Conservation (phyloP, 1,140 invertebrate species). For the Paramacrobiotus metropolitanus region DNA sequence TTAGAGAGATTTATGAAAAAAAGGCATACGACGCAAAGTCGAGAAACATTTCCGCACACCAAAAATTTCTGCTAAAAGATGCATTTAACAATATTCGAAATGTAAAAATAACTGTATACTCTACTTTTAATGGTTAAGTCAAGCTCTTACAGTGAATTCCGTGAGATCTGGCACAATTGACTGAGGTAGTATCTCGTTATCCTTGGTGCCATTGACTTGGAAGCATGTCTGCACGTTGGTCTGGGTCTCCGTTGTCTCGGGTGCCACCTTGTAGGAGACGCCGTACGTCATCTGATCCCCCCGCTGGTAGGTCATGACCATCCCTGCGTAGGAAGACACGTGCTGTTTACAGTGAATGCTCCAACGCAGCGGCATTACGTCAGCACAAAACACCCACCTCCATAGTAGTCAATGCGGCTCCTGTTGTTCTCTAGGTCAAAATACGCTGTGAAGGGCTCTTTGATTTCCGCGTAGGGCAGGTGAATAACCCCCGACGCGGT, state of each 20-base stretch:
- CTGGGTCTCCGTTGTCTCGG: constrained; percentile 47
- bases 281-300: constrained; percentile 37
- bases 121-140: not conserved
- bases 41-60: too few species aligned
- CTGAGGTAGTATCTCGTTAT: constrained; percentile 39
- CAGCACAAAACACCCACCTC: constrained; percentile 36
- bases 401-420: constrained; percentile 83
- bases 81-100: too few species aligned
- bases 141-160: constrained; percentile 29
- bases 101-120: too few species aligned
- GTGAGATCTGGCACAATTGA: constrained; percentile 53
- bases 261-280: constrained; percentile 54
- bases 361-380: too few species aligned
- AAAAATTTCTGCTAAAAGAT: too few species aligned
- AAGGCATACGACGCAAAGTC: too few species aligned
- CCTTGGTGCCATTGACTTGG: constrained; percentile 48
- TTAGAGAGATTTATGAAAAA: too few species aligned
- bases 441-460: constrained; percentile 60
- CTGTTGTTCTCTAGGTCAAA: constrained; percentile 42
- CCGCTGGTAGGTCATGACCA: constrained; percentile 67
- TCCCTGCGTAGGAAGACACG: constrained; percentile 30
- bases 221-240: constrained; percentile 52
- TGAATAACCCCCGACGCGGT: constrained; percentile 24
- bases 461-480: constrained; percentile 77
- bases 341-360: too few species aligned